Conservation (phyloP, 1,140 invertebrate genomes). For the Drosophila pachea region DNA sequence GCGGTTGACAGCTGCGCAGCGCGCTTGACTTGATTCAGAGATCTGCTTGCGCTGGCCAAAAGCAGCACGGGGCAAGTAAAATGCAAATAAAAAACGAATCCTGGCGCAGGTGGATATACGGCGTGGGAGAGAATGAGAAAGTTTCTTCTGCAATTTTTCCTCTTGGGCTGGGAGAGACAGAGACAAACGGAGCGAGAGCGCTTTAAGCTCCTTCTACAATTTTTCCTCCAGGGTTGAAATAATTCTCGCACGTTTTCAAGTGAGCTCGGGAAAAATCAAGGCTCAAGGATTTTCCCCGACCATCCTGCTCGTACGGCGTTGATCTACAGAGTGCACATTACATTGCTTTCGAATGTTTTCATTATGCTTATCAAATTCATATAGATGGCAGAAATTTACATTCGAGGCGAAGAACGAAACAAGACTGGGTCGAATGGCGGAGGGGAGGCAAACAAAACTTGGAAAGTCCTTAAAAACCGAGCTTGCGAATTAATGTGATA, state of each 20-base stretch:
- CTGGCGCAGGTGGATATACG: not conserved
- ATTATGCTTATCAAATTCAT: constrained; percentile 22
- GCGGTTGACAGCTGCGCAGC: constrained; percentile 62
- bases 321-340: not conserved
- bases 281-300: not conserved
- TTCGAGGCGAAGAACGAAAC: constrained; percentile 29
- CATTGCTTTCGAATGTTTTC: constrained; percentile 4
- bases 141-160: too few species aligned
- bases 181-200: not conserved
- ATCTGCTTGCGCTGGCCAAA: constrained; percentile 41
- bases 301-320: not conserved
- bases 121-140: not conserved
- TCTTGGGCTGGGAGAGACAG: not conserved
- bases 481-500: constrained; percentile 60
- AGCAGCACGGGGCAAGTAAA: constrained; percentile 17
- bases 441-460: constrained; percentile 56
- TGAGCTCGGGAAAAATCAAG: not conserved
- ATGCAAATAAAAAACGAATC: not conserved
- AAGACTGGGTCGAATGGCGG: constrained; percentile 40
- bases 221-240: too few species aligned
- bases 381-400: constrained; percentile 33
- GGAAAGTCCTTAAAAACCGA: constrained; percentile 41
- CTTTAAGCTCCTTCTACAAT: too few species aligned
- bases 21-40: constrained; percentile 46
- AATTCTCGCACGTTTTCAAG: too few species aligned